phyloP scores from a whole-genome alignment of 2,888 invertebrate species.

The Andrena marginata region DNA sequence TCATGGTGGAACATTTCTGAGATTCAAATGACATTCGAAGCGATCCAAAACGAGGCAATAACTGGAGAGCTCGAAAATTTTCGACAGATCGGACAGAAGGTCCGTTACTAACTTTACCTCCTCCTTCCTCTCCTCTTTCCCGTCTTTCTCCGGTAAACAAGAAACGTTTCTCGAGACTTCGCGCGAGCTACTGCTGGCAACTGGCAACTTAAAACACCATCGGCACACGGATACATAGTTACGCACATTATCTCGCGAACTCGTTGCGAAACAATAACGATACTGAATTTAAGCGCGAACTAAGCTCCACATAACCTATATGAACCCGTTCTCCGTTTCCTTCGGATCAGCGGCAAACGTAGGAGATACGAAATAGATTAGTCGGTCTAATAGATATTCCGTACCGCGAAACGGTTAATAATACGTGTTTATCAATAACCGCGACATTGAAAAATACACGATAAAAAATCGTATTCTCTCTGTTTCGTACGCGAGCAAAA shows the following conservation, averaged over 20 bases:
- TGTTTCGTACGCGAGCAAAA: constrained; percentile 15
- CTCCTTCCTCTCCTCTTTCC: background rate
- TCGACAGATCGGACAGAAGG: background rate
- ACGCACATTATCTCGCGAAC: background rate
- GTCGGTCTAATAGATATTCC: constrained; percentile 23
- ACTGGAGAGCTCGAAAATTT: background rate
- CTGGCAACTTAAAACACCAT: background rate
- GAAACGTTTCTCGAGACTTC: constrained; percentile 1
- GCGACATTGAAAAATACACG: constrained; percentile 29
- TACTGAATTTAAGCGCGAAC: background rate
- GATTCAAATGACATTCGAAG: background rate
- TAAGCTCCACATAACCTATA: background rate
- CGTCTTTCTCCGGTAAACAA: background rate
- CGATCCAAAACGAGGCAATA: background rate
- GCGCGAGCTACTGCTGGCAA: constrained; percentile 7
- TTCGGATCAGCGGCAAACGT: background rate
- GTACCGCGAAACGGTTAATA: constrained; percentile 37
- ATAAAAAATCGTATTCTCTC: constrained; percentile 19
- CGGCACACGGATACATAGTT: background rate
- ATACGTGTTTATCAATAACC: constrained; percentile 31
- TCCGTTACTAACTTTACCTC: background rate
- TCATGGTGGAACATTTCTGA: background rate
- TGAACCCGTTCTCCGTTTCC: background rate
- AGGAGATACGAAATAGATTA: background rate
- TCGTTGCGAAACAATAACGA: background rate